Conservation (phyloP, 2,113 vertebrate genomes). For the Lycocorax pyrrhopterus region DNA sequence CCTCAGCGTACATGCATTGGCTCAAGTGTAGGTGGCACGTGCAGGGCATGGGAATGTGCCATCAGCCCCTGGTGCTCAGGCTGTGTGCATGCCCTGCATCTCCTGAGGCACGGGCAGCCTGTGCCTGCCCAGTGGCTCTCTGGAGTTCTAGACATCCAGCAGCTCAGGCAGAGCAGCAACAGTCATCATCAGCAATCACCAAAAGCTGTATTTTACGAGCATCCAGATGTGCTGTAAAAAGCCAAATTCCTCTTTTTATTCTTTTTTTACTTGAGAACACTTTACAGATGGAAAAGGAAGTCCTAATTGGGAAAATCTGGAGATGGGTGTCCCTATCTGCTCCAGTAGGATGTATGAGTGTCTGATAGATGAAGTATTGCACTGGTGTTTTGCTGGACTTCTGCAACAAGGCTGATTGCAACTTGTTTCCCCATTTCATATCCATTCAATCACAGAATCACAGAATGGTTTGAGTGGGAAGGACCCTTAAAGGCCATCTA, state of each 20-base stretch:
- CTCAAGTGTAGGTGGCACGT: accelerated
- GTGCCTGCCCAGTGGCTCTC: accelerated
- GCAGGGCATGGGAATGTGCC: accelerated
- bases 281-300: not conserved
- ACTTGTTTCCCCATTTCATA: not conserved
- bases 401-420: not conserved
- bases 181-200: not conserved
- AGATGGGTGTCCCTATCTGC: accelerated
- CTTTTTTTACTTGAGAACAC: not conserved
- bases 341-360: accelerated
- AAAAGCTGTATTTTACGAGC: not conserved
- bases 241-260: not conserved
- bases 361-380: not conserved
- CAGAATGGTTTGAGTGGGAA: not conserved
- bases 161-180: not conserved
- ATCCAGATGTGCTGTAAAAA: not conserved
- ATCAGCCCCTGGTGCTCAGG: accelerated
- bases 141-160: too few relatives aligned
- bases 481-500: not conserved
- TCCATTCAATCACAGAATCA: not conserved
- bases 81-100: not conserved
- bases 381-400: not conserved
- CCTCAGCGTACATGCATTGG: accelerated
- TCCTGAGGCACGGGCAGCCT: accelerated
- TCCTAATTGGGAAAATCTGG: not conserved